These are phyloP conservation scores for Leptopilina boulardi DNA, from an alignment of 1,140 invertebrate species.

Conservation along the genomic window DNA sequence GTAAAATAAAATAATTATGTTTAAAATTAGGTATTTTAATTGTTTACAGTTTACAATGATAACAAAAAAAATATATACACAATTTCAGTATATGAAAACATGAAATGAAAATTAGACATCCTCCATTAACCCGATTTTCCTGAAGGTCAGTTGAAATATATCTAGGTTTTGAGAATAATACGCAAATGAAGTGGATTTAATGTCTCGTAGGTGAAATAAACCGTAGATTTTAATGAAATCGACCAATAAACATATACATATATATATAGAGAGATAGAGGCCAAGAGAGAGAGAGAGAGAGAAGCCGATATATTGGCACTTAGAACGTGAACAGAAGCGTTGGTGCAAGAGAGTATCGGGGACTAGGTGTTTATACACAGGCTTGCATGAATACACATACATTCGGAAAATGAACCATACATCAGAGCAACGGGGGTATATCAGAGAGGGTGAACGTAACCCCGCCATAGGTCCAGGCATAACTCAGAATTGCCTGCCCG, in stretches of 20 bases:
- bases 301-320: conserved; percentile 18
- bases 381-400: conserved; percentile 22
- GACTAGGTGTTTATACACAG: conserved; percentile 17
- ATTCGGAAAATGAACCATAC: conserved; percentile 38
- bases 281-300: not conserved
- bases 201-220: conserved; percentile 7
- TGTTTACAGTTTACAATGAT: too few relatives aligned
- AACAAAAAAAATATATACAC: too few relatives aligned
- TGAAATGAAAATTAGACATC: not conserved
- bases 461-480: conserved; percentile 70
- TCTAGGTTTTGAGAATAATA: not conserved
- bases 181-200: conserved; percentile 17
- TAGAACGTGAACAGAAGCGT: conserved; percentile 4
- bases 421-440: conserved; percentile 27
- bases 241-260: not conserved
- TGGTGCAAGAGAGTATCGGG: not conserved
- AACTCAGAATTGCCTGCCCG: conserved; percentile 75
- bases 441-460: conserved; percentile 44
- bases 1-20: too few relatives aligned
- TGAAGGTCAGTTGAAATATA: not conserved
- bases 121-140: not conserved
- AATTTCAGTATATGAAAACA: too few relatives aligned
- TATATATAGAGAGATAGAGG: too few relatives aligned
- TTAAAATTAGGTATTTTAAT: too few relatives aligned
- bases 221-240: conserved; percentile 20